A percentile compares a stretch with the other conserved stretches of the same genome.
Conservation (phyloP, 2,888 invertebrate species). For the Agelastica alni region DNA sequence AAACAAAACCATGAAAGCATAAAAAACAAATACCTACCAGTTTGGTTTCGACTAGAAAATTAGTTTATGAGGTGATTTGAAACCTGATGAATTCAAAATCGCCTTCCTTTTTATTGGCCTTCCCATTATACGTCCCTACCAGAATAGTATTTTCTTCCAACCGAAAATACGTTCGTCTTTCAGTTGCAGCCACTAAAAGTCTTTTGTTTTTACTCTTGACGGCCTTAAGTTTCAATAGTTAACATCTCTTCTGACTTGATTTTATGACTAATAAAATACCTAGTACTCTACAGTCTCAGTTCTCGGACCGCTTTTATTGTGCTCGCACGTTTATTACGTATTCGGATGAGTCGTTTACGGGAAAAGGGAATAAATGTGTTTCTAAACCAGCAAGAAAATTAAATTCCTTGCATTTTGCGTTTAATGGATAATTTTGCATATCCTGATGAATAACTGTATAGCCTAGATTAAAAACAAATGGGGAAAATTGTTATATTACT, state of each 20-base stretch:
- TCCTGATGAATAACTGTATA: no score
- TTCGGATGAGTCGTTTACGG: background rate
- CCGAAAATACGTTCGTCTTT: background rate
- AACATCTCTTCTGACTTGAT: conserved; percentile 2
- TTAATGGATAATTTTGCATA: background rate
- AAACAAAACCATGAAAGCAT: no score
- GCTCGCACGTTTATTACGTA: background rate
- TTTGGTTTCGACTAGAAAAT: no score
- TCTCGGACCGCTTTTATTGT: background rate
- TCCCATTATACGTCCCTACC: no score
- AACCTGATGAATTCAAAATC: no score
- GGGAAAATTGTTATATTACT: no score
- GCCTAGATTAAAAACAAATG: no score
- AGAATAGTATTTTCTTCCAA: no score
- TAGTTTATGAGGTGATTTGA: no score
- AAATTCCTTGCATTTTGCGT: background rate
- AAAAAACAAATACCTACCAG: no score
- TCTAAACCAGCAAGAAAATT: background rate
- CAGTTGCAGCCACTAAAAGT: background rate
- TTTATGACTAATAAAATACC: conserved; percentile 3
- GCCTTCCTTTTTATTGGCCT: no score
- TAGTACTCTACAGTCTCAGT: background rate
- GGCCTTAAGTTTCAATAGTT: background rate
- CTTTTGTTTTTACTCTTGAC: background rate
- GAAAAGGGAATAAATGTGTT: background rate